Conservation (phyloP, 2,888 invertebrate species). For the Myathropa florea region DNA sequence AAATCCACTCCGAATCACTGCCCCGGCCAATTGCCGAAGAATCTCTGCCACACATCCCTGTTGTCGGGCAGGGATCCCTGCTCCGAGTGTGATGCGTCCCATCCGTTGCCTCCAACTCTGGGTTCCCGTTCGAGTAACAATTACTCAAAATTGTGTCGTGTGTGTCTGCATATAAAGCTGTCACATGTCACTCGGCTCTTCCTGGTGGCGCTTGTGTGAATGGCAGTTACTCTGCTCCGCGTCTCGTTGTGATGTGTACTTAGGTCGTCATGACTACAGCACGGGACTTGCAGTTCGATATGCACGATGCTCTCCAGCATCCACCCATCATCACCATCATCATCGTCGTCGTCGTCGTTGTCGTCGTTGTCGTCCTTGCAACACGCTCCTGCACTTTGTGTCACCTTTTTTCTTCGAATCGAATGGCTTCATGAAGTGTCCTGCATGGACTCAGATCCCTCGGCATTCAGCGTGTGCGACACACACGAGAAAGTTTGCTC, state of each 20-base stretch:
- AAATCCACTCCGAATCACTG: slow-evolving; percentile 7
- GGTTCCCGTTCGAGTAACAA: slow-evolving; percentile 13
- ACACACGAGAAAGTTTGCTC: slow-evolving; percentile 13
- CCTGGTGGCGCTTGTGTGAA: background rate
- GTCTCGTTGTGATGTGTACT: background rate
- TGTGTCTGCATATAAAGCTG: slow-evolving; percentile 6
- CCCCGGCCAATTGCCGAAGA: slow-evolving; percentile 3
- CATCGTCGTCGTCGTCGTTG: background rate
- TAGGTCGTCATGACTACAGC: slow-evolving; percentile 8
- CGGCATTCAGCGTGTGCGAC: too few relatives aligned
- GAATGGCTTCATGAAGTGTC: background rate
- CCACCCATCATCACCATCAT: background rate
- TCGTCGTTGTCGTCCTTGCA: background rate
- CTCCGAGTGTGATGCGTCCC: background rate
- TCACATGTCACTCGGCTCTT: background rate
- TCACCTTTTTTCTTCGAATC: background rate
- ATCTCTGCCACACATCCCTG: background rate
- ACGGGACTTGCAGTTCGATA: background rate
- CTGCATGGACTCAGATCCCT: background rate
- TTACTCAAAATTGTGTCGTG: slow-evolving; percentile 25
- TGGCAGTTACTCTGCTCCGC: slow-evolving; percentile 11
- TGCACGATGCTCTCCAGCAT: background rate
- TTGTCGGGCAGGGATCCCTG: background rate
- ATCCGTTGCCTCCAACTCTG: background rate
- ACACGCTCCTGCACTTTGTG: background rate